Conservation (phyloP, 2,888 invertebrate genomes). For the Dendrolimus houi region DNA sequence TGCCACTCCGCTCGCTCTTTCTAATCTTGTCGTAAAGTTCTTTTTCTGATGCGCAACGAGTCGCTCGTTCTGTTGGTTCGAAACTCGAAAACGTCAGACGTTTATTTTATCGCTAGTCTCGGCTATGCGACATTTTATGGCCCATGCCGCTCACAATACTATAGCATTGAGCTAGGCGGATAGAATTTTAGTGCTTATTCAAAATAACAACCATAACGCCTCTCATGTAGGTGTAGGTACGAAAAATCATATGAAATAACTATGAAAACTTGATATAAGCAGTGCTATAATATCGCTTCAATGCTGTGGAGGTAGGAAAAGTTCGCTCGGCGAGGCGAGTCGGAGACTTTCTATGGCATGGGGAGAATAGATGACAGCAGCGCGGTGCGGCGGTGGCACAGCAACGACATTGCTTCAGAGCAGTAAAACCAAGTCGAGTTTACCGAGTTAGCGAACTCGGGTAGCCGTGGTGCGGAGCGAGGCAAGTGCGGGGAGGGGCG, state of each 20-base stretch:
- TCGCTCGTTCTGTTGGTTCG: constrained; percentile 67
- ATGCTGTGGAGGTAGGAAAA: constrained; percentile 63
- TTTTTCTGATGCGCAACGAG: constrained; percentile 75
- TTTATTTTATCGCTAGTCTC: constrained; percentile 70
- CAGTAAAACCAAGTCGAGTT: constrained; percentile 43
- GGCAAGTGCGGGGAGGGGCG: constrained; percentile 21
- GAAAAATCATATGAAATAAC: constrained; percentile 30
- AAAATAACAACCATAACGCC: constrained; percentile 59
- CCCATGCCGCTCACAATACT: constrained; percentile 45
- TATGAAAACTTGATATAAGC: constrained; percentile 26
- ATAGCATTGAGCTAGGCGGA: constrained; percentile 32
- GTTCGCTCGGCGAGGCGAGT: constrained; percentile 65
- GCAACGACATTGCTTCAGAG: constrained; percentile 71
- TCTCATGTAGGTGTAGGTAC: constrained; percentile 17
- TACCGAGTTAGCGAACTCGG: constrained; percentile 47
- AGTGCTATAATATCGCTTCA: constrained; percentile 47
- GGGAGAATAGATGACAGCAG: constrained; percentile 51
- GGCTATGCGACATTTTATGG: constrained; percentile 65
- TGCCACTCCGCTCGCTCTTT: constrained; percentile 72
- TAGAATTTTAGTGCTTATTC: constrained; percentile 51
- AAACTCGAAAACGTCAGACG: constrained; percentile 71
- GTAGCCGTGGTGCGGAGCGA: constrained; percentile 27
- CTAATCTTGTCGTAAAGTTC: constrained; percentile 77
- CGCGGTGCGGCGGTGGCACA: constrained; percentile 48
- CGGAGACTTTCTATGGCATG: constrained; percentile 75